These are phyloP conservation scores for Periophthalmus magnuspinnatus DNA, from an alignment of 2,797 vertebrate species.

Conservation along the genomic window DNA sequence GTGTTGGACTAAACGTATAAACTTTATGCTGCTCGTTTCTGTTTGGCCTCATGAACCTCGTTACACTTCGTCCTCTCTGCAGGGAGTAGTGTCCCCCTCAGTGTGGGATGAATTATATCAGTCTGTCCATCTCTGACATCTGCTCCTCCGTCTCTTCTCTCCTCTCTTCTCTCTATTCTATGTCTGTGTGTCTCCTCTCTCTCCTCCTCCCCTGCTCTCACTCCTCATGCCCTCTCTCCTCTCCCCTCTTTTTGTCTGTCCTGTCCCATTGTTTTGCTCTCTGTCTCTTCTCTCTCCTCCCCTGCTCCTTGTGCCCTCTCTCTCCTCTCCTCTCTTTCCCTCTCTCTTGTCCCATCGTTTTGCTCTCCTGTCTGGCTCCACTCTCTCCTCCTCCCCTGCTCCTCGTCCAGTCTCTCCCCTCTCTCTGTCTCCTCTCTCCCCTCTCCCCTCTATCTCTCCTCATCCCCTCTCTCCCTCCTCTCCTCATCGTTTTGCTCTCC, in stretches of 20 bases:
- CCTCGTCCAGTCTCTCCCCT: no score
- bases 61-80: conserved; percentile 9
- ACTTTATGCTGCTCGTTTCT: not conserved
- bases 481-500: no score
- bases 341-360: not conserved
- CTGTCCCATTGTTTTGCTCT: no score
- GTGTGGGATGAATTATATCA: conserved; percentile 78
- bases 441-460: no score
- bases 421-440: not conserved
- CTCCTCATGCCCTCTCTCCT: no score
- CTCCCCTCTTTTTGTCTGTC: no score
- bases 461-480: no score
- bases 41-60: conserved; percentile 20
- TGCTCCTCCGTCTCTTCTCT: conserved; percentile 62
- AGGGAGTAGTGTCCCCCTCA: conserved; percentile 46
- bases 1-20: not conserved
- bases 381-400: not conserved
- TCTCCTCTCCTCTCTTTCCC: not conserved
- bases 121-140: conserved; percentile 77
- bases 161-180: no score
- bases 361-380: no score
- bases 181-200: no score
- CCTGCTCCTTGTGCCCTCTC: not conserved
- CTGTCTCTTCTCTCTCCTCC: not conserved
- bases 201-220: no score